Conservation (phyloP, 2,797 vertebrate species). For the Gymnoscopelus microlampas region DNA sequence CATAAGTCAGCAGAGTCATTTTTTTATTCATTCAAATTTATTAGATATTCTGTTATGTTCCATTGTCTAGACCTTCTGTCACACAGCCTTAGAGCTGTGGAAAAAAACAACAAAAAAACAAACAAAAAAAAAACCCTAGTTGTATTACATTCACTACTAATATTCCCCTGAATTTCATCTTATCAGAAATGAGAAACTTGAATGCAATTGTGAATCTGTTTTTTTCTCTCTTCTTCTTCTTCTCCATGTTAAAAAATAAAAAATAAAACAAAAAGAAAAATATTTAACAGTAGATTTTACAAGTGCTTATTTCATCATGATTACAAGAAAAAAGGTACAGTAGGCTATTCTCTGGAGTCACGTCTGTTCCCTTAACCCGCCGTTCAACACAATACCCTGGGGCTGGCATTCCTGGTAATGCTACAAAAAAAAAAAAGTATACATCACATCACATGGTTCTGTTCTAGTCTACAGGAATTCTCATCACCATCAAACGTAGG, state of each 20-base stretch:
- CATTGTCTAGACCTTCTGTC: conserved; percentile 75
- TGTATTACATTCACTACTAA: conserved; percentile 80
- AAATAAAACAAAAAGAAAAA: conserved; percentile 25
- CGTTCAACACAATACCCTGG: conserved; percentile 48
- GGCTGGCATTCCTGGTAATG: conserved; percentile 47
- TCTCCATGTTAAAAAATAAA: conserved; percentile 45
- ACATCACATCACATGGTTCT: conserved; percentile 29
- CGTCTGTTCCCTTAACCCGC: conserved; percentile 50
- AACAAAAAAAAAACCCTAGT: conserved; percentile 57
- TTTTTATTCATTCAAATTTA: conserved; percentile 80
- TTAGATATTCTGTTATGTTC: conserved; percentile 81
- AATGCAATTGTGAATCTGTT: conserved; percentile 66
- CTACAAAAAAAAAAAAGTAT: conserved; percentile 31
- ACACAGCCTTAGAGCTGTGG: conserved; percentile 67
- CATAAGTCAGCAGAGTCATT: background rate
- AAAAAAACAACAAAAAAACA: conserved; percentile 26
- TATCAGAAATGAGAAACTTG: conserved; percentile 68
- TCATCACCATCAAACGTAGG: conserved; percentile 31
- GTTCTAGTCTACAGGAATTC: conserved; percentile 16
- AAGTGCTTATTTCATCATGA: conserved; percentile 64
- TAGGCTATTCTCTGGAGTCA: conserved; percentile 59
- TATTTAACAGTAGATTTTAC: conserved; percentile 65
- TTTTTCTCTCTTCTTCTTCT: conserved; percentile 10
- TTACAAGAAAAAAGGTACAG: conserved; percentile 63
- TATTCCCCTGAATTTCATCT: conserved; percentile 79